These are phyloP conservation scores for Notothenia coriiceps DNA, from an alignment of 2,113 vertebrate genomes.

Conservation along the genomic window DNA sequence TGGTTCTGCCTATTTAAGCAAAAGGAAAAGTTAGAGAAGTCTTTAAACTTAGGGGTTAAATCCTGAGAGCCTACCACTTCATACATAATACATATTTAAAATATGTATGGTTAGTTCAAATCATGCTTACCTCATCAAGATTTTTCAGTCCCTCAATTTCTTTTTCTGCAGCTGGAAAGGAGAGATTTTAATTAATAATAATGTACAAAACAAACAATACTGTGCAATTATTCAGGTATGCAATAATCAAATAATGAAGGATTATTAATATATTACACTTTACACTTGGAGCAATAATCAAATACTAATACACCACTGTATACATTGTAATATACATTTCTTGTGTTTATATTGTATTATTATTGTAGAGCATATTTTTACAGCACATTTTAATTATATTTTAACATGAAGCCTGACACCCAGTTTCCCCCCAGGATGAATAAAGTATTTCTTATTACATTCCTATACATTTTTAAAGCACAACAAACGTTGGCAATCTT, in stretches of 20 bases:
- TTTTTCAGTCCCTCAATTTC: conserved; percentile 87
- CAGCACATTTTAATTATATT: too few relatives aligned
- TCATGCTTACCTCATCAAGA: conserved; percentile 86
- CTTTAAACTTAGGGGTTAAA: neutral
- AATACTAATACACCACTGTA: too few relatives aligned
- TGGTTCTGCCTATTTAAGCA: conserved; percentile 59
- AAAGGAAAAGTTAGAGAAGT: neutral
- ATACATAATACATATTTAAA: neutral
- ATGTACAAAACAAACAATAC: too few relatives aligned
- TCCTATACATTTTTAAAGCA: too few relatives aligned
- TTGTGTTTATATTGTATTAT: neutral
- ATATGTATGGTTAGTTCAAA: neutral
- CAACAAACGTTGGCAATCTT: too few relatives aligned
- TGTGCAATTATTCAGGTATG: neutral
- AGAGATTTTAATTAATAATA: neutral
- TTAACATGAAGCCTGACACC: too few relatives aligned
- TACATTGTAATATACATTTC: neutral
- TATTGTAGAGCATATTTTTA: too few relatives aligned
- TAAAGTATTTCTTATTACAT: too few relatives aligned
- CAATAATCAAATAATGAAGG: neutral
- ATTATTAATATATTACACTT: neutral
- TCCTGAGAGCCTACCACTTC: too few relatives aligned
- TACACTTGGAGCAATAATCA: too few relatives aligned
- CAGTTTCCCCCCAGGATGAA: too few relatives aligned
- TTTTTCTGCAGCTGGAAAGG: conserved; percentile 88